Percentiles rank a stretch among this genome's conserved stretches.
These are phyloP conservation scores for Heliconius eleuchia DNA, from an alignment of 1,140 invertebrate genomes.

Conservation along the genomic window DNA sequence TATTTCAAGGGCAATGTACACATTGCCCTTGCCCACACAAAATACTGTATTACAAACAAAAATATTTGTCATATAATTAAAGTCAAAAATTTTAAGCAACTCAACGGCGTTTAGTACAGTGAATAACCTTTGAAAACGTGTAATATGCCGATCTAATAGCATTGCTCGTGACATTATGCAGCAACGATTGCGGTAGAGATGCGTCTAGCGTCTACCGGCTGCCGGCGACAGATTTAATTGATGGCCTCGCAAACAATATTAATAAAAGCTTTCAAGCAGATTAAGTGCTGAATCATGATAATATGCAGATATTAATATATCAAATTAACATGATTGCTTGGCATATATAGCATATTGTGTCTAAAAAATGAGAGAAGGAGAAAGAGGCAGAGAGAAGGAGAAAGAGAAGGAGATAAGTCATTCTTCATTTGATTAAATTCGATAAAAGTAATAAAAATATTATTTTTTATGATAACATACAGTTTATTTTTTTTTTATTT, in stretches of 20 bases:
- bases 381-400: no score
- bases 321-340: not conserved
- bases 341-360: not conserved
- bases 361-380: not conserved
- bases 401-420: no score
- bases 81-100: no score
- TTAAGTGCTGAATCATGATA: constrained; percentile 9
- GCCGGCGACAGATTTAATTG: constrained; percentile 34
- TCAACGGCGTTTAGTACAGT: not conserved
- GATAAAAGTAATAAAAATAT: no score
- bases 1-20: no score
- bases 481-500: no score
- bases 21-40: no score
- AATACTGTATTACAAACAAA: no score
- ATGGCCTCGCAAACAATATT: constrained; percentile 27
- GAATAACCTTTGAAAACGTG: not conserved
- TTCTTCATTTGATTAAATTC: no score
- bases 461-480: no score
- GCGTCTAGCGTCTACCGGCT: constrained; percentile 23
- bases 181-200: constrained; percentile 34
- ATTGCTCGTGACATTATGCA: constrained; percentile 32
- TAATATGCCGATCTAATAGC: constrained; percentile 15
- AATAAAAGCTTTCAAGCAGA: constrained; percentile 21
- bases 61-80: no score
- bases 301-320: constrained; percentile 13